Conservation (phyloP, 2,113 vertebrate species). For the Salvelinus alpinus region DNA sequence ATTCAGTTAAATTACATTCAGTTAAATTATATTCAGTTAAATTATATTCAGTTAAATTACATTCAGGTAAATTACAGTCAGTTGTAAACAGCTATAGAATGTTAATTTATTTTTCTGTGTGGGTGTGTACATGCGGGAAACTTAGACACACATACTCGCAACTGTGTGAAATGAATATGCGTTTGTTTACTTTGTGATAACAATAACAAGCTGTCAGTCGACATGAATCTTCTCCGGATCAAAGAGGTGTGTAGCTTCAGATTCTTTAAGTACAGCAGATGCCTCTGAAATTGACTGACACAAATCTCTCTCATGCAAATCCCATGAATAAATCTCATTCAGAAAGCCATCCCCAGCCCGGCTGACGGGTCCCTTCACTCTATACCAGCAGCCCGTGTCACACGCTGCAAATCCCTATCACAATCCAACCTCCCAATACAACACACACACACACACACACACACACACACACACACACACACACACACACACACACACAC, state of each 20-base stretch:
- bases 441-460: background rate
- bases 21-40: too few species aligned
- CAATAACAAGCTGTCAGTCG: conserved; percentile 71
- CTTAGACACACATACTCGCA: background rate
- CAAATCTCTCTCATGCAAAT: conserved; percentile 64
- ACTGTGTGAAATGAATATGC: conserved; percentile 36
- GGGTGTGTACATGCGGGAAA: too few species aligned
- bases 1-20: too few species aligned
- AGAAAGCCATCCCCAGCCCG: conserved; percentile 52
- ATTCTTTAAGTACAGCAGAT: conserved; percentile 73
- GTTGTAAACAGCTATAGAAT: too few species aligned
- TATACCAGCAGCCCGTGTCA: conserved; percentile 62
- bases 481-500: too few species aligned
- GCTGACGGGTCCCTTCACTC: conserved; percentile 62
- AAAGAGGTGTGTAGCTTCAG: conserved; percentile 74
- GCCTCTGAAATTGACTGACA: conserved; percentile 73
- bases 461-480: too few species aligned
- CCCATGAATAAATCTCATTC: conserved; percentile 68
- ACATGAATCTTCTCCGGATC: conserved; percentile 82
- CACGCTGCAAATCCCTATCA: conserved; percentile 26
- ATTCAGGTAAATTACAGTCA: too few species aligned
- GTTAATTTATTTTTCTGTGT: too few species aligned
- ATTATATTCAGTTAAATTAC: too few species aligned
- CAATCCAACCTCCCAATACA: conserved; percentile 9
- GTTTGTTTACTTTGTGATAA: conserved; percentile 71